These are phyloP conservation scores for Ahaetulla prasina DNA, from an alignment of 2,113 vertebrate genomes.

Conservation along the genomic window DNA sequence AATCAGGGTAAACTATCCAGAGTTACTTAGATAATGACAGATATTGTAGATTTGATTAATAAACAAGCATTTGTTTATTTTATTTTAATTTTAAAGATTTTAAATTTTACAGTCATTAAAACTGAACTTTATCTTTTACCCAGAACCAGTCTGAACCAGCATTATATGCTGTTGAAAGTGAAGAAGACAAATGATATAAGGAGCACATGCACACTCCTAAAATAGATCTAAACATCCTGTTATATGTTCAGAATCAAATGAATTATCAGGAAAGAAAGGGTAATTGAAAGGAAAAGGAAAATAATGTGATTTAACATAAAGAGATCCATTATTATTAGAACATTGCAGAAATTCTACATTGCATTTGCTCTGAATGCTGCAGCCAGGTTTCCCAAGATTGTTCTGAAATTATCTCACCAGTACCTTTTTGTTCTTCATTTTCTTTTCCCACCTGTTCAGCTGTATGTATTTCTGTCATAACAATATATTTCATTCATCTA, in stretches of 20 bases:
- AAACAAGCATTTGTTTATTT: too few relatives aligned
- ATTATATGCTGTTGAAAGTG: not conserved
- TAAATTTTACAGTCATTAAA: not conserved
- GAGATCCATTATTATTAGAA: not conserved
- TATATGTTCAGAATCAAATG: not conserved
- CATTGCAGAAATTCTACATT: not conserved
- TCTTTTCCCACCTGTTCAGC: not conserved
- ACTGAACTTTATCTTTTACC: not conserved
- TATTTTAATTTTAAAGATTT: too few relatives aligned
- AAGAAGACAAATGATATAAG: not conserved
- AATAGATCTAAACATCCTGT: not conserved
- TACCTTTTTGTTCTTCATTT: not conserved
- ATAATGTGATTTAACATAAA: constrained; percentile 14
- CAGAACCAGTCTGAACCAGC: not conserved
- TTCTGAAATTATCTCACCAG: not conserved
- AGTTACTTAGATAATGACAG: not conserved
- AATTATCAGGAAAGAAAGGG: not conserved
- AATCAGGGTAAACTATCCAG: not conserved
- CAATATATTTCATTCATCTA: not conserved
- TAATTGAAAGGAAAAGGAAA: constrained; percentile 1
- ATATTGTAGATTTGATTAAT: not conserved
- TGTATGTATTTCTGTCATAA: not conserved
- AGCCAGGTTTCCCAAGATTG: not conserved
- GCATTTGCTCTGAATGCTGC: not conserved
- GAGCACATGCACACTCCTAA: not conserved